Evolutionary conservation across 2,797 vertebrate species (phyloP), one percentile per base, ranked within the genome.

Genomic region (Halcyon chelicuti): DNA sequence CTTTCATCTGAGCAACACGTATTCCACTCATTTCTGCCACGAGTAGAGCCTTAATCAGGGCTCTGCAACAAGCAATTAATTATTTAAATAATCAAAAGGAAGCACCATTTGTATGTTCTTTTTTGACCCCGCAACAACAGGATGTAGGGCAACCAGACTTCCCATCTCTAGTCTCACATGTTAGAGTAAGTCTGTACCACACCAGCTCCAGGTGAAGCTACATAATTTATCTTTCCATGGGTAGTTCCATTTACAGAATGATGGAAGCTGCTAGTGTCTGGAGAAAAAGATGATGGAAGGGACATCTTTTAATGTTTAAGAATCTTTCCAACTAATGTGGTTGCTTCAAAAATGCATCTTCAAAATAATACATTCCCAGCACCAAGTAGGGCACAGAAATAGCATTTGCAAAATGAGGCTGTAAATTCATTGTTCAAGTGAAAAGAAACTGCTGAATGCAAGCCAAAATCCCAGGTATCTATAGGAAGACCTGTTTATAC

Each of bases 371-470:
- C 4, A 57, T 15, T 88, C 25, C 35, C 3, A 2, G 37, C 19
- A 86, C 6, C 5, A 89, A 82, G 18, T 3, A 76, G 20, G 51
- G 9, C 28, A 37, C 19, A 23, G 55, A 92, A 81, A 80, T 23
- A 9, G 2, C 13, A 17, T 42, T 73, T 70, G 77, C 62, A 82
- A 93, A 81, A 62, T 5, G 4, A 62, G 15, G 25, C n/a, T 94
- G 21, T 40, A 92, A 92, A 83, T 65, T 82, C 25, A 65, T 44
- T 78, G n/a, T 55, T 88, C 52, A 75, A 72, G 17, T 58, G 65
- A 90, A 83, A 14, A 10, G 40, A 87, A 80, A 71, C n/a, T 54
- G 40, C 14, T 74, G 26, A 74, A 60, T 20, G 49, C 18, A 60
- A 54, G 23, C 33, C 23, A 65, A 88, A 94, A 80, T 68, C 26